Percentiles rank a stretch among this genome's conserved stretches.
phyloP scores from a whole-genome alignment of 2,797 vertebrate species.

The Cottoperca gobio region DNA sequence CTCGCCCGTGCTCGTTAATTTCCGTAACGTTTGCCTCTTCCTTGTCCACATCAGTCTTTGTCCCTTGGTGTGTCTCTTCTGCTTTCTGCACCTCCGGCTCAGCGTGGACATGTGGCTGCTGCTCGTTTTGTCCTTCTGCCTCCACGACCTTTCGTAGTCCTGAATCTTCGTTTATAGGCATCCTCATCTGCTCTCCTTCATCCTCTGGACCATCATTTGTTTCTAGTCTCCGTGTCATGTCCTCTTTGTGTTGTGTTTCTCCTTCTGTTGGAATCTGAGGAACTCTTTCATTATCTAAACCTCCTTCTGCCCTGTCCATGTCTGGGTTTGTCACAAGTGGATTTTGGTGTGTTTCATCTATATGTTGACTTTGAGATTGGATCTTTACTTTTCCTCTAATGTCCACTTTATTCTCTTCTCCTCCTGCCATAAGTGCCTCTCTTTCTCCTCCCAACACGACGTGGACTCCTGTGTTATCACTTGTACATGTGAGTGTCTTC shows the following conservation, averaged over 20 bases:
- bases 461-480: neutral
- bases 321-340: neutral
- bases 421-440: neutral
- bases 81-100: neutral
- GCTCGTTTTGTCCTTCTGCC: neutral
- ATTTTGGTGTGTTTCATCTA: neutral
- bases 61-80: fast-evolving
- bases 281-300: neutral
- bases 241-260: neutral
- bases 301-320: neutral
- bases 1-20: too few species aligned
- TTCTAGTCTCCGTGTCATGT: neutral
- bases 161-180: neutral
- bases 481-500: neutral
- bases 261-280: neutral
- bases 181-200: neutral
- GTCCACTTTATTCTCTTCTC: neutral
- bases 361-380: neutral
- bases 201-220: fast-evolving
- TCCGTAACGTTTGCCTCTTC: neutral
- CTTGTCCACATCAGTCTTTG: too few species aligned
- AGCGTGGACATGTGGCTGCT: neutral
- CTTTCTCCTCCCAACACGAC: neutral
- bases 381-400: neutral
- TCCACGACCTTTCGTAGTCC: too few species aligned